Percentiles rank a stretch among this genome's conserved stretches.
phyloP scores from a whole-genome alignment of 2,797 vertebrate species.

The Cynodonichthys magdalenae region DNA sequence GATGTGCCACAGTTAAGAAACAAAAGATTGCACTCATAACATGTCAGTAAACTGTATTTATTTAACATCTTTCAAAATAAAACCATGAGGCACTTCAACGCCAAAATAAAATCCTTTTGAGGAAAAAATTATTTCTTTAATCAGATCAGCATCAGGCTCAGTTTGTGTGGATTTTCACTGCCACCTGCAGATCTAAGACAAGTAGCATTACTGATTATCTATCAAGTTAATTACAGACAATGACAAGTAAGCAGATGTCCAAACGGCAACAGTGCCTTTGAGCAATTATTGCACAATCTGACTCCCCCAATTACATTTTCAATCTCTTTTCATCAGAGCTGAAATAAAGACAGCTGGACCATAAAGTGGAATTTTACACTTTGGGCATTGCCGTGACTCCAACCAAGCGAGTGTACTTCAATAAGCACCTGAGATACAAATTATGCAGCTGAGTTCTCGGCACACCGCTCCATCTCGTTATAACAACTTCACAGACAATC shows the following conservation, averaged over 20 bases:
- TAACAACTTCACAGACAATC: constrained; percentile 42
- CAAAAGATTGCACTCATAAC: too few species aligned
- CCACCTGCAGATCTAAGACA: constrained; percentile 22
- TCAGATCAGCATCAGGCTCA: constrained; percentile 21
- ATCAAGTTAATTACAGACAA: constrained; percentile 68
- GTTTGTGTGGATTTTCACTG: constrained; percentile 15
- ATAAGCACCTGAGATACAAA: constrained; percentile 47
- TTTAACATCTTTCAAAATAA: too few species aligned
- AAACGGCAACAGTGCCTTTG: constrained; percentile 55
- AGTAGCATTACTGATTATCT: constrained; percentile 56
- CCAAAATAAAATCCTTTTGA: neutral
- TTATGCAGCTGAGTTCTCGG: constrained; percentile 30
- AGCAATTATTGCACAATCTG: constrained; percentile 53
- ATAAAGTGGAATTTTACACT: constrained; percentile 41
- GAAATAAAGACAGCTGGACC: constrained; percentile 54
- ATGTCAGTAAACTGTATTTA: too few species aligned
- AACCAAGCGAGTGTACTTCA: constrained; percentile 41
- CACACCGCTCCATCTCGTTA: constrained; percentile 21
- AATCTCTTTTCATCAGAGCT: constrained; percentile 49
- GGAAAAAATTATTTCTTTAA: neutral
- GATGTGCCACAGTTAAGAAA: too few species aligned
- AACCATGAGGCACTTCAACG: neutral
- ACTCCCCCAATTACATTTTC: constrained; percentile 57
- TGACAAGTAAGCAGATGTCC: constrained; percentile 65
- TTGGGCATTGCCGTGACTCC: constrained; percentile 21